Percentiles rank a stretch among this genome's conserved stretches.
Evolutionary conservation across 1,140 invertebrate genomes (phyloP).

Genomic region (Plectus sambesii): DNA sequence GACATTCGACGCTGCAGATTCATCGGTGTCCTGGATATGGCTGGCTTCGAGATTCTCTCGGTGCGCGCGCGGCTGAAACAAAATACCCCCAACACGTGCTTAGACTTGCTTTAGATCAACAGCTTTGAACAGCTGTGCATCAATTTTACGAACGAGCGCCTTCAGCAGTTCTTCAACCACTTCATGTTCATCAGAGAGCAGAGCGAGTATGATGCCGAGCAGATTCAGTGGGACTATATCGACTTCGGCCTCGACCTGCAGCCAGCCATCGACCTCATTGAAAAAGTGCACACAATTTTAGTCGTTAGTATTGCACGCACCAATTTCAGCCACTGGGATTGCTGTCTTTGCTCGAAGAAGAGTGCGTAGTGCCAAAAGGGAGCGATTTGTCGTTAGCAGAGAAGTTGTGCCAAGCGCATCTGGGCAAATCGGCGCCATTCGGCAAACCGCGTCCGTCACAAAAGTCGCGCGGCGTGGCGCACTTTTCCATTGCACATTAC

Average conservation of each 20-base stretch:
- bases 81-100: neutral
- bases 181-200: constrained; percentile 99
- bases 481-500: constrained; percentile 96
- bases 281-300: constrained; percentile 66
- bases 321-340: constrained; percentile 95
- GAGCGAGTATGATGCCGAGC: constrained; percentile 90
- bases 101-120: constrained; percentile 54
- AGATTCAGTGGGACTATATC: constrained; percentile 70
- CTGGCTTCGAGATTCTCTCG: constrained; percentile 99
- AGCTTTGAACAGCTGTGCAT: constrained; percentile 99
- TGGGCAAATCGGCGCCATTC: constrained; percentile 58
- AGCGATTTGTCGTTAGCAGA: constrained; percentile 93
- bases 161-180: constrained; percentile 99
- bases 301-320: too few species aligned
- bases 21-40: constrained; percentile 95
- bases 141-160: constrained; percentile 90
- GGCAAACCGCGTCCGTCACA: constrained; percentile 90
- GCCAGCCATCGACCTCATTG: constrained; percentile 94
- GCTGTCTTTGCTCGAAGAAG: constrained; percentile 98
- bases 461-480: constrained; percentile 72
- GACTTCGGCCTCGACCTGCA: constrained; percentile 97
- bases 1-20: too few species aligned
- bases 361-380: constrained; percentile 99
- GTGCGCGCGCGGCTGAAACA: constrained; percentile 47
- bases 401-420: constrained; percentile 58